These are phyloP conservation scores for Cebidichthys violaceus DNA, from an alignment of 2,113 vertebrate species.

Conservation along the genomic window DNA sequence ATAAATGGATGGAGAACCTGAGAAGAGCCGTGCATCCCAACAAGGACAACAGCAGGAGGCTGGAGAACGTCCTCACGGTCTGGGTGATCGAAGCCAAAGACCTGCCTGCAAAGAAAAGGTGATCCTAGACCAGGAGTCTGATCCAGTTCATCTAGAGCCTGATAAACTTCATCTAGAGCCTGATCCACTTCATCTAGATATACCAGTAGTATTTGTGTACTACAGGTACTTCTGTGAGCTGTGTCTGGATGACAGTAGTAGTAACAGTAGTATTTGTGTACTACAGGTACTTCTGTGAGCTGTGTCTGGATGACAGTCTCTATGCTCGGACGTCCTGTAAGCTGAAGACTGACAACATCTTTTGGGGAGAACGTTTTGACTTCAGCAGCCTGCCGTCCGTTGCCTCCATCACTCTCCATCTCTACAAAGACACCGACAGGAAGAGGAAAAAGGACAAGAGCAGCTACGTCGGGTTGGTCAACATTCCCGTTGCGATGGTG, in stretches of 20 bases:
- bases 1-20: slow-evolving; percentile 99
- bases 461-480: slow-evolving; percentile 95
- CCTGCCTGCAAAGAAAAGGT: slow-evolving; percentile 96
- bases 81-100: slow-evolving; percentile 99
- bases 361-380: slow-evolving; percentile 99
- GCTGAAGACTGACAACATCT: slow-evolving; percentile 96
- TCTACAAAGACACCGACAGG: slow-evolving; percentile 98
- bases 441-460: slow-evolving; percentile 99
- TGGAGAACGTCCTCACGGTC: slow-evolving; percentile 93
- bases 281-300: slow-evolving; percentile 90
- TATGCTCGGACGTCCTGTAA: slow-evolving; percentile 98
- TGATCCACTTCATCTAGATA: too few species aligned
- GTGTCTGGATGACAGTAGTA: slow-evolving; percentile 60
- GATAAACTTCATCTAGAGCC: too few species aligned
- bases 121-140: neutral
- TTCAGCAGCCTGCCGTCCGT: slow-evolving; percentile 93
- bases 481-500: slow-evolving; percentile 88
- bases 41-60: slow-evolving; percentile 96
- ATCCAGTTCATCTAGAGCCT: too few species aligned
- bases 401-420: slow-evolving; percentile 90
- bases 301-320: slow-evolving; percentile 95
- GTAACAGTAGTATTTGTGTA: neutral
- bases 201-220: neutral
- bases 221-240: slow-evolving; percentile 92
- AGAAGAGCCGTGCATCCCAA: slow-evolving; percentile 96